Percentiles rank a stretch among this genome's conserved stretches.
Evolutionary conservation across 2,113 vertebrate genomes (phyloP).

Genomic region (Vimba vimba): DNA sequence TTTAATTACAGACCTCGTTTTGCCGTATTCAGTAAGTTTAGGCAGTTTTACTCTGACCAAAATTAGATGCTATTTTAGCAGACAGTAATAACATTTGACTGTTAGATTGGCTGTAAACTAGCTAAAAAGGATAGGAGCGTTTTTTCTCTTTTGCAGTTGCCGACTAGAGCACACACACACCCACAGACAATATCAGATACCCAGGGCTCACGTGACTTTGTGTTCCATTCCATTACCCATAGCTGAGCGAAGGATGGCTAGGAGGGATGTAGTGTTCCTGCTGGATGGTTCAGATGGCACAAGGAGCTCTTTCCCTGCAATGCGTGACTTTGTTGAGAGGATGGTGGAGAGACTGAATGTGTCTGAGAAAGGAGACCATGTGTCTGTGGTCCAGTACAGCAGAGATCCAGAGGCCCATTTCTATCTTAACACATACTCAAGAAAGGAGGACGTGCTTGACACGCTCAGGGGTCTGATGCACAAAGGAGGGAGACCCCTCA

Average conservation of each 20-base stretch:
- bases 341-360: constrained; percentile 85
- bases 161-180: neutral
- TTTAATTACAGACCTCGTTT: neutral
- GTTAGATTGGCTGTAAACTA: neutral
- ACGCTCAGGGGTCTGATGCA: constrained; percentile 59
- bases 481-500: constrained; percentile 75
- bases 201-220: constrained; percentile 47
- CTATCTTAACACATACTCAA: constrained; percentile 69
- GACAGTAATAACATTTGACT: neutral
- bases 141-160: neutral
- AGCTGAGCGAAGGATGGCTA: constrained; percentile 65
- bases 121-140: neutral
- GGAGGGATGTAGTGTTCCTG: constrained; percentile 91
- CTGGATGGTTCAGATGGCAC: constrained; percentile 87
- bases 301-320: constrained; percentile 76
- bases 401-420: constrained; percentile 66
- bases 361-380: constrained; percentile 55
- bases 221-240: constrained; percentile 46
- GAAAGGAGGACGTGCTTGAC: constrained; percentile 57
- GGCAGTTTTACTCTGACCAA: neutral
- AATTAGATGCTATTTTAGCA: neutral
- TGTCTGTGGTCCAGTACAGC: constrained; percentile 50
- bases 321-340: constrained; percentile 87
- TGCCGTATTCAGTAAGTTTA: neutral
- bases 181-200: neutral